Evolutionary conservation across 2,113 vertebrate genomes (phyloP).

Genomic region (Myrmecobius fasciatus): DNA sequence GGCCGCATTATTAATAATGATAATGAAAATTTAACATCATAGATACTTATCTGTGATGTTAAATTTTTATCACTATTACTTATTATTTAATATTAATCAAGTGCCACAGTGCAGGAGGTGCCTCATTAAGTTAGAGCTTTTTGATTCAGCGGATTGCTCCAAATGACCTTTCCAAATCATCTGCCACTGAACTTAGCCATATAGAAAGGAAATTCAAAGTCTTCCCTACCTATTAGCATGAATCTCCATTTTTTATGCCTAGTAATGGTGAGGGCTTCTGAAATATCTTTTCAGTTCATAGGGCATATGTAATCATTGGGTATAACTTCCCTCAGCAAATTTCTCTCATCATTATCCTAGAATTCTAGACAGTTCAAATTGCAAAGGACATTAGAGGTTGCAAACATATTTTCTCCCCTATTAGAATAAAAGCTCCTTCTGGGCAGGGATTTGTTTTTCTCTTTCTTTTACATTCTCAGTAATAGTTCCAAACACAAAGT

Average conservation of each 20-base stretch:
- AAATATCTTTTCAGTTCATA: not conserved
- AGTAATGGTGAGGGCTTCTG: constrained; percentile 1
- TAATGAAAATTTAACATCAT: constrained; percentile 69
- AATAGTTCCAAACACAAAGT: not conserved
- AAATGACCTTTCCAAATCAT: constrained; percentile 10
- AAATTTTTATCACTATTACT: constrained; percentile 59
- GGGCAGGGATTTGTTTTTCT: not conserved
- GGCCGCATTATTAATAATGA: constrained; percentile 65
- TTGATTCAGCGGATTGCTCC: constrained; percentile 15
- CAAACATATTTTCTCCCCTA: not conserved
- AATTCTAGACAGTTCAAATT: not conserved
- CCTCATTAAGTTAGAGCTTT: not conserved
- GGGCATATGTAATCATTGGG: not conserved
- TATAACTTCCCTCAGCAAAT: not conserved
- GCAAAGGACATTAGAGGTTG: not conserved
- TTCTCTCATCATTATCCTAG: not conserved
- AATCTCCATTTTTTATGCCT: constrained; percentile 17
- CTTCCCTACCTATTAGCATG: not conserved
- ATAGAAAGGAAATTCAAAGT: constrained; percentile 52
- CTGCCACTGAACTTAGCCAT: constrained; percentile 1
- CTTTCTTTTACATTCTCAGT: not conserved
- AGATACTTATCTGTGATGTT: constrained; percentile 61
- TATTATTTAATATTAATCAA: constrained; percentile 66
- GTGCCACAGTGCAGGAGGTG: not conserved
- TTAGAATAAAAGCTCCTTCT: not conserved